These are phyloP conservation scores for Reinhardtius hippoglossoides DNA, from an alignment of 2,113 vertebrate genomes.

Conservation along the genomic window DNA sequence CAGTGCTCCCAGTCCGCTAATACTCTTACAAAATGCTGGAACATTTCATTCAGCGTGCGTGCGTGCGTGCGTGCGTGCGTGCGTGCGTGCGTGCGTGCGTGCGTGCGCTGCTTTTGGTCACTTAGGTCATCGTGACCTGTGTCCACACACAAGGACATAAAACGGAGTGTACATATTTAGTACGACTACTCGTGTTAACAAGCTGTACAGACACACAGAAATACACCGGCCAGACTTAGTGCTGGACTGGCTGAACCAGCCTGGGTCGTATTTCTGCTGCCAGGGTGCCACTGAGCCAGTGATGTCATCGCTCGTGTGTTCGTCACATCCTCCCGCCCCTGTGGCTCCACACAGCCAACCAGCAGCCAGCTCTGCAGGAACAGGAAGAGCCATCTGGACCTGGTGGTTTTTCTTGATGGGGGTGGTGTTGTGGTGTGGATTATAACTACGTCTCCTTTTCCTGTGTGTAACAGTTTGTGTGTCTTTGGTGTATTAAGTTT, in stretches of 20 bases:
- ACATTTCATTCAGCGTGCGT: constrained; percentile 32
- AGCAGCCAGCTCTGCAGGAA: constrained; percentile 65
- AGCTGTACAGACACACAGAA: constrained; percentile 15
- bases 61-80: background rate
- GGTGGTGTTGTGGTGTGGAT: constrained; percentile 33
- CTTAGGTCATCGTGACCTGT: background rate
- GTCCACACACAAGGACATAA: constrained; percentile 7
- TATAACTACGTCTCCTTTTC: constrained; percentile 14
- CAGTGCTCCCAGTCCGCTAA: constrained; percentile 61
- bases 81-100: background rate
- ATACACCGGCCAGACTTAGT: constrained; percentile 43
- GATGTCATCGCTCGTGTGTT: constrained; percentile 62
- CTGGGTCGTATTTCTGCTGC: constrained; percentile 60
- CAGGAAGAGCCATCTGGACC: constrained; percentile 82
- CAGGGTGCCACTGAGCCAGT: constrained; percentile 52
- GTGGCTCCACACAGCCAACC: constrained; percentile 59
- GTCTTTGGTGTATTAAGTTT: background rate
- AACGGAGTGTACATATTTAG: constrained; percentile 18
- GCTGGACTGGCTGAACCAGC: constrained; percentile 44
- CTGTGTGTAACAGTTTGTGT: constrained; percentile 1
- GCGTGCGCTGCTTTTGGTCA: background rate
- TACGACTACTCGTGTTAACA: constrained; percentile 19
- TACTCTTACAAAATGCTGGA: constrained; percentile 56
- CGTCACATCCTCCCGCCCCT: constrained; percentile 62
- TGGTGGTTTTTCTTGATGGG: constrained; percentile 59